These are phyloP conservation scores for Pleuronectes platessa DNA, from an alignment of 2,113 vertebrate genomes.

Conservation along the genomic window DNA sequence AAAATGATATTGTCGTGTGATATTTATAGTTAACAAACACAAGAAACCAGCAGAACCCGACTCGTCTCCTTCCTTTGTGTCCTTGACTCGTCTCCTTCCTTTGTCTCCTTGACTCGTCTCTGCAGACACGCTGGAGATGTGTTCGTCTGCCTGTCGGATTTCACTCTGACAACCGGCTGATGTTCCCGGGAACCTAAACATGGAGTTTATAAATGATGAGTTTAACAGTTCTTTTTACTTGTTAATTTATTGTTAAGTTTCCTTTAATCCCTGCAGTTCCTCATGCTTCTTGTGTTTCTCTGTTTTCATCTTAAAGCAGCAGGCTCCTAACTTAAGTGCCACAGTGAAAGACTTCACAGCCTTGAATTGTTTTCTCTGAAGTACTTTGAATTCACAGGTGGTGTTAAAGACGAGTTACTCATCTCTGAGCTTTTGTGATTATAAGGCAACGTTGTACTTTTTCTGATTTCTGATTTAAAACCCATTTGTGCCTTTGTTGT, in stretches of 20 bases:
- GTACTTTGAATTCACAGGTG: not conserved
- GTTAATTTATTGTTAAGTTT: not conserved
- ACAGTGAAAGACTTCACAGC: too few species aligned
- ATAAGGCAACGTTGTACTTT: not conserved
- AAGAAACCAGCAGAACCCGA: not conserved
- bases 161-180: slow-evolving; percentile 41
- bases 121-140: slow-evolving; percentile 64
- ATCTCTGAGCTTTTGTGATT: not conserved
- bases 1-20: not conserved
- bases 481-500: not conserved
- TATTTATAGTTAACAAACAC: not conserved
- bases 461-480: not conserved
- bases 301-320: slow-evolving; percentile 1
- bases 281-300: not conserved
- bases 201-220: not conserved
- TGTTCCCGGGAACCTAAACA: not conserved
- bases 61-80: slow-evolving; percentile 1
- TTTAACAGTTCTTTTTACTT: not conserved
- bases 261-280: not conserved
- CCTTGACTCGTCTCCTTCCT: slow-evolving; percentile 45
- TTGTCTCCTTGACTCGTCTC: slow-evolving; percentile 48
- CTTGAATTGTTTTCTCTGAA: not conserved
- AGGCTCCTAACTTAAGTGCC: too few species aligned
- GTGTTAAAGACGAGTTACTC: not conserved
- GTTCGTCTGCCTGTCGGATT: slow-evolving; percentile 71